These are phyloP conservation scores for Brachynemurus nebulosus DNA, from an alignment of 2,888 invertebrate species.

Conservation along the genomic window DNA sequence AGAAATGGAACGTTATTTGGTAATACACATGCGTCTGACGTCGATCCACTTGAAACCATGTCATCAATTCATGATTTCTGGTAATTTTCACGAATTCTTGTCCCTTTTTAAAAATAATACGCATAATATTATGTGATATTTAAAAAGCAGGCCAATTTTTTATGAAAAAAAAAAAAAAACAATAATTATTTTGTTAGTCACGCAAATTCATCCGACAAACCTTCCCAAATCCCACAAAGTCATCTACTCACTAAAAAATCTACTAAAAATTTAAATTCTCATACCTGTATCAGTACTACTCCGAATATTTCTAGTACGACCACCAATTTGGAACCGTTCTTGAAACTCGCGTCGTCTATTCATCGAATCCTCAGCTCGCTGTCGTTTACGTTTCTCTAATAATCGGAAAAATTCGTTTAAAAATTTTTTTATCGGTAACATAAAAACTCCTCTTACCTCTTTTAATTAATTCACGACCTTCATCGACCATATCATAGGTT, in stretches of 20 bases:
- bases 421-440: background rate
- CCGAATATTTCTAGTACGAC: conserved; percentile 31
- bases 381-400: conserved; percentile 64
- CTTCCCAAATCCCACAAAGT: no score
- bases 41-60: no score
- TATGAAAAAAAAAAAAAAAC: no score
- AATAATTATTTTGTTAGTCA: no score
- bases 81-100: no score
- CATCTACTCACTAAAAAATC: background rate
- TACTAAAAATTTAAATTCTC: background rate
- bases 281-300: conserved; percentile 36
- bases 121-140: no score
- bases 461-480: conserved; percentile 83
- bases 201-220: background rate
- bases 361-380: conserved; percentile 66
- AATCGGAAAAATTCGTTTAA: background rate
- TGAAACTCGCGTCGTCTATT: conserved; percentile 58
- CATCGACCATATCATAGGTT: conserved; percentile 84
- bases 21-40: no score
- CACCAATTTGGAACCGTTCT: conserved; percentile 42
- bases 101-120: no score
- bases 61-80: no score
- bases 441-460: conserved; percentile 51
- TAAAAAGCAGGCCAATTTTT: no score
- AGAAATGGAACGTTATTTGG: no score